phyloP scores from a whole-genome alignment of 2,888 invertebrate genomes.

The Octonoba sinensis region DNA sequence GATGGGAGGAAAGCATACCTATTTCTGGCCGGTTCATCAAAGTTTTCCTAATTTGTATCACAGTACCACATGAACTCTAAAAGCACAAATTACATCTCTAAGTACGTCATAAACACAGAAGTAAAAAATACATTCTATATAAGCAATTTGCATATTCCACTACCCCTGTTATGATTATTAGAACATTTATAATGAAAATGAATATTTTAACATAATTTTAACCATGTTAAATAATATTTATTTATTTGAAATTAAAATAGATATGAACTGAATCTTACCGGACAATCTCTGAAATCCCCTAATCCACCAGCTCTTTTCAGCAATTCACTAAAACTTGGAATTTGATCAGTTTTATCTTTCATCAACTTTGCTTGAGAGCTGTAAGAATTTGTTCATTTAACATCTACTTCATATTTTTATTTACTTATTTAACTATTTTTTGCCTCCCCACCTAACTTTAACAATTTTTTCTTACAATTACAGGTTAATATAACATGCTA shows the following conservation, averaged over 20 bases:
- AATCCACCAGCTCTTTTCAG: conserved; percentile 90
- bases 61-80: conserved; percentile 92
- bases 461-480: too few species aligned
- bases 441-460: too few species aligned
- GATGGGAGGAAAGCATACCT: conserved; percentile 67
- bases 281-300: conserved; percentile 94
- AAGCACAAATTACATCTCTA: conserved; percentile 68
- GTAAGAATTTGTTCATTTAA: conserved; percentile 2
- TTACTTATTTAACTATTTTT: background rate
- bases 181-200: background rate
- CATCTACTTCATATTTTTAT: background rate
- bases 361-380: conserved; percentile 62
- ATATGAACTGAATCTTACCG: conserved; percentile 78
- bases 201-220: background rate
- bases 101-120: background rate
- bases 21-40: conserved; percentile 94
- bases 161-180: too few species aligned
- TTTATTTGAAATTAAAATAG: background rate
- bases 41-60: conserved; percentile 90
- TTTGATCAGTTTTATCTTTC: conserved; percentile 56
- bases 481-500: too few species aligned
- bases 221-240: too few species aligned
- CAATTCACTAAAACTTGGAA: conserved; percentile 82
- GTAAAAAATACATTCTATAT: background rate
- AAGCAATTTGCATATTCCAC: background rate